Evolutionary conservation across 2,113 vertebrate species (phyloP).

Genomic region (Gracilinanus agilis): DNA sequence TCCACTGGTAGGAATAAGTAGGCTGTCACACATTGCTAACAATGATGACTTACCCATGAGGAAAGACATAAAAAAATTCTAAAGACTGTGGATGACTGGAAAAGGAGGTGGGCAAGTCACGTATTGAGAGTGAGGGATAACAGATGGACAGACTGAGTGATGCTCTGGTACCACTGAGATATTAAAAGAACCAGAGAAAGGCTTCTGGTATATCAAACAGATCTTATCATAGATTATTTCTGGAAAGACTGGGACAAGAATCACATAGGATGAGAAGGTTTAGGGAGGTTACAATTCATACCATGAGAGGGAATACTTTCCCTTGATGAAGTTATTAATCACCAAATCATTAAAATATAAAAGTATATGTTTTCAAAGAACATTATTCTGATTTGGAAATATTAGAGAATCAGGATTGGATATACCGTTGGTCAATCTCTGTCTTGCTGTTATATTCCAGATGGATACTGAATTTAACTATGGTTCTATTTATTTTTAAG

Average conservation of each 20-base stretch:
- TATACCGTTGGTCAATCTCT: background rate
- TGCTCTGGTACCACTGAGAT: background rate
- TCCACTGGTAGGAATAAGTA: background rate
- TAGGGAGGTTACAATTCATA: background rate
- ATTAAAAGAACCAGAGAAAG: background rate
- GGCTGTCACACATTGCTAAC: background rate
- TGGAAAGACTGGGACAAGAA: background rate
- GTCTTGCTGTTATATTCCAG: slow-evolving; percentile 41
- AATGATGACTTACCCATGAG: background rate
- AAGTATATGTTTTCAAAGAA: background rate
- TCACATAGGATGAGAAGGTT: background rate
- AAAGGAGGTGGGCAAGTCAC: background rate
- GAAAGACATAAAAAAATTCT: background rate
- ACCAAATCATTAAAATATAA: background rate
- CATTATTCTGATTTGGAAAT: slow-evolving; percentile 1
- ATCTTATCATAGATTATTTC: background rate
- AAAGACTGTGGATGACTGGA: background rate
- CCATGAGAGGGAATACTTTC: background rate
- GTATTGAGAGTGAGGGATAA: background rate
- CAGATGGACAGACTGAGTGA: background rate
- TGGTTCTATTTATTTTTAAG: background rate
- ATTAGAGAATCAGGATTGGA: background rate
- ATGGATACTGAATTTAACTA: background rate
- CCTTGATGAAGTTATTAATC: background rate
- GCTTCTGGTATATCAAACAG: background rate